Conservation (phyloP, 2,888 invertebrate genomes). For the Spodoptera exigua region DNA sequence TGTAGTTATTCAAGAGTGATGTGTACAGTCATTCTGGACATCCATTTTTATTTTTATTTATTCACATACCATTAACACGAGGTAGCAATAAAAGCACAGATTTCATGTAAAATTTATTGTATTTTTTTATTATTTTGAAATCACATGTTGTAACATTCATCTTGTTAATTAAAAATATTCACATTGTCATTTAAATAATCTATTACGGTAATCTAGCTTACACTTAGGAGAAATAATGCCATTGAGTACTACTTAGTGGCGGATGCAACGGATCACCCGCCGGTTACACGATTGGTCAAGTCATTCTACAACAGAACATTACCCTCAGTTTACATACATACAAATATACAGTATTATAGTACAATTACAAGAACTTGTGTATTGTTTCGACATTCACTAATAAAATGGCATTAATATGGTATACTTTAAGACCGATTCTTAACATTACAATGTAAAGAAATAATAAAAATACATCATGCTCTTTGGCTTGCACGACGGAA, state of each 20-base stretch:
- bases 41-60: background rate
- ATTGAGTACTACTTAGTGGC: constrained; percentile 83
- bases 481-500: constrained; percentile 89
- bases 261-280: constrained; percentile 70
- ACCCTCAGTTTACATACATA: constrained; percentile 86
- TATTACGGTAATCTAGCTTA: constrained; percentile 90
- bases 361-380: constrained; percentile 84
- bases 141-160: constrained; percentile 91
- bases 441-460: constrained; percentile 84
- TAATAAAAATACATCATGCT: constrained; percentile 88
- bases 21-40: too few species aligned
- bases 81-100: constrained; percentile 59
- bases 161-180: constrained; percentile 91
- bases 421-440: constrained; percentile 83
- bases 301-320: constrained; percentile 83
- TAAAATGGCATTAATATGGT: constrained; percentile 88
- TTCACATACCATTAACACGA: background rate
- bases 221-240: constrained; percentile 88
- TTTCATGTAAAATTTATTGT: constrained; percentile 90
- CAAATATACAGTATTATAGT: constrained; percentile 88
- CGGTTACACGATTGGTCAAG: constrained; percentile 87
- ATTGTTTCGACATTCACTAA: constrained; percentile 84
- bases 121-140: constrained; percentile 91
- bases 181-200: constrained; percentile 91
- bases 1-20: too few species aligned